Evolutionary conservation across 92 coral and sea anemone genomes (phyloP).

Genomic region (Bergia sp.): DNA sequence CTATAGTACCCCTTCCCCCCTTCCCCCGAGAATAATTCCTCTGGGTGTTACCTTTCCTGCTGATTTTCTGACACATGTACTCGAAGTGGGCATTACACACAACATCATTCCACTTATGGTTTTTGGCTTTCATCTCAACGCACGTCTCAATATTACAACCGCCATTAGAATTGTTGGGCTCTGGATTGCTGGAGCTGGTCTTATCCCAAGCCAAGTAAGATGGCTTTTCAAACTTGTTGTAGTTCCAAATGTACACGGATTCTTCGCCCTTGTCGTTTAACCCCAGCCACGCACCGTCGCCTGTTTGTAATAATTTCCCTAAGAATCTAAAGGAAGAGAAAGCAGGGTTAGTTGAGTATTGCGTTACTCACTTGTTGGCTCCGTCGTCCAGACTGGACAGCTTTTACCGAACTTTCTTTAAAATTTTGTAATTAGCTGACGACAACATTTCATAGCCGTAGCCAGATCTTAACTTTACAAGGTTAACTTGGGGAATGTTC

Average conservation of each 20-base stretch:
- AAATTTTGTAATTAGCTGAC: too few relatives aligned
- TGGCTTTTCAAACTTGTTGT: constrained; percentile 66
- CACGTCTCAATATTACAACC: constrained; percentile 91
- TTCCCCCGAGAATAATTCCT: background rate
- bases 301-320: constrained; percentile 76
- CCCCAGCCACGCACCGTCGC: constrained; percentile 95
- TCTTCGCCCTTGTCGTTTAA: constrained; percentile 88
- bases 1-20: background rate
- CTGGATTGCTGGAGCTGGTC: constrained; percentile 63
- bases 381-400: background rate
- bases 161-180: constrained; percentile 83
- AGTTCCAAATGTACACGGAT: constrained; percentile 83
- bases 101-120: constrained; percentile 93
- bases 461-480: too few relatives aligned
- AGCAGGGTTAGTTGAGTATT: background rate
- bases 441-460: too few relatives aligned
- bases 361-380: background rate
- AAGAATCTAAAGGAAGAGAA: constrained; percentile 66
- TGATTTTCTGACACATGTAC: constrained; percentile 68
- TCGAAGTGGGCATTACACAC: constrained; percentile 86
- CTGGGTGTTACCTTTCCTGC: constrained; percentile 51
- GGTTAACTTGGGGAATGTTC: too few relatives aligned
- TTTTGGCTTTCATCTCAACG: constrained; percentile 80
- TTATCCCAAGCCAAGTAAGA: constrained; percentile 82
- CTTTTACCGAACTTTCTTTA: too few relatives aligned